phyloP scores from a whole-genome alignment of 2,888 invertebrate genomes.

The Cryptus armator region DNA sequence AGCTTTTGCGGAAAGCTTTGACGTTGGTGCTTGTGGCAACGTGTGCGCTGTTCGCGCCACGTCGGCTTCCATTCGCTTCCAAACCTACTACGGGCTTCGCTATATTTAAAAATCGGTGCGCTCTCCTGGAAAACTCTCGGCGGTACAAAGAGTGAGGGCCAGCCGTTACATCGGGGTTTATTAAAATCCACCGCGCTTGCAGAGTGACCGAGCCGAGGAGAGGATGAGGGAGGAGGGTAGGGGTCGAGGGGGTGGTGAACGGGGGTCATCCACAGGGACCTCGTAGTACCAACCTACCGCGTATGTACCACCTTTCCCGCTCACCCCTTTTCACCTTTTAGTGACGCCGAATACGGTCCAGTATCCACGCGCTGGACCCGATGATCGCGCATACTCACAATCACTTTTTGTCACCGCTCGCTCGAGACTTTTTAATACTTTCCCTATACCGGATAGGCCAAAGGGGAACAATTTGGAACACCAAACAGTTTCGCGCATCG shows the following conservation, averaged over 20 bases:
- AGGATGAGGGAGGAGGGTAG: constrained; percentile 42
- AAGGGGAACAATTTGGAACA: background rate
- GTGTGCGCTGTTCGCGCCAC: constrained; percentile 69
- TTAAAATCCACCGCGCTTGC: constrained; percentile 80
- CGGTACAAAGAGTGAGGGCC: constrained; percentile 82
- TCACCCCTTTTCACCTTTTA: background rate
- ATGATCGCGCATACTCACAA: constrained; percentile 5
- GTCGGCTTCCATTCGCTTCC: constrained; percentile 72
- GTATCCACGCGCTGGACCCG: constrained; percentile 17
- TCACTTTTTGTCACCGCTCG: constrained; percentile 4
- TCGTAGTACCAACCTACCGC: constrained; percentile 12
- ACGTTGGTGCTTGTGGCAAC: constrained; percentile 71
- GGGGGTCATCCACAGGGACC: constrained; percentile 33
- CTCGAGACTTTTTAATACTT: constrained; percentile 13
- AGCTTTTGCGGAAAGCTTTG: constrained; percentile 82
- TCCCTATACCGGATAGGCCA: background rate
- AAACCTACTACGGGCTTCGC: constrained; percentile 80
- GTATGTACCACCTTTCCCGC: background rate
- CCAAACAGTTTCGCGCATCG: background rate
- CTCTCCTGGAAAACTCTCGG: constrained; percentile 83
- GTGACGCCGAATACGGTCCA: constrained; percentile 22
- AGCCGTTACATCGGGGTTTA: constrained; percentile 83
- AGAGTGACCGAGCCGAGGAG: constrained; percentile 49
- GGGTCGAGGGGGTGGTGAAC: constrained; percentile 19
- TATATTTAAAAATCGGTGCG: constrained; percentile 85